Evolutionary conservation across 2,888 invertebrate species (phyloP), one percentile per base, ranked within the genome.

Genomic region (Halocaridina rubra): DNA sequence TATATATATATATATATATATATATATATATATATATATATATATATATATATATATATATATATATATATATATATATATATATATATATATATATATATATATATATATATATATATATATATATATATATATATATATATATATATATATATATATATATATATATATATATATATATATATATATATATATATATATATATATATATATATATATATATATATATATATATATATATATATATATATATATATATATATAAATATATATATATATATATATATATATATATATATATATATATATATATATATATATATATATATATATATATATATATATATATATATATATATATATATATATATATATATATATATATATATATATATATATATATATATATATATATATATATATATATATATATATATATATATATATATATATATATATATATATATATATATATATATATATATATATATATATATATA

Each of bases 121-220:
- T 61, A 61, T 61, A 61, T 61, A 61, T 61, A 61, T 61, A 61
- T 61, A 61, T 61, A 61, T 61, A n/a, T 61, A n/a, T 61, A n/a
- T 61, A 61, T 61, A 61, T 61, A 61, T 61, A 61, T n/a, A 61
- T 61, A 61, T 61, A 61, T 61, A 61, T 22, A 61, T 22, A 61
- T 22, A 61, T 61, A 13, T 61, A 61, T 61, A 61, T 61, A 61
- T 61, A 61, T 61, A 61, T 61, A 61, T 61, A 61, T 61, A 61
- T 61, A 61, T 61, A 61, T 39, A 39, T 39, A 39, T 39, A 39
- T 39, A 39, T 13, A 39, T 39, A 39, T 39, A 39, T 39, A 39
- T 64, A 64, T 22, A 64, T 64, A 64, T 64, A 64, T 64, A 22
- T 22, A 64, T 64, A 64, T 64, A 22, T 64, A 64, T 64, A 64